phyloP scores from a whole-genome alignment of 2,888 invertebrate genomes.

The Aleiodes alternator region DNA sequence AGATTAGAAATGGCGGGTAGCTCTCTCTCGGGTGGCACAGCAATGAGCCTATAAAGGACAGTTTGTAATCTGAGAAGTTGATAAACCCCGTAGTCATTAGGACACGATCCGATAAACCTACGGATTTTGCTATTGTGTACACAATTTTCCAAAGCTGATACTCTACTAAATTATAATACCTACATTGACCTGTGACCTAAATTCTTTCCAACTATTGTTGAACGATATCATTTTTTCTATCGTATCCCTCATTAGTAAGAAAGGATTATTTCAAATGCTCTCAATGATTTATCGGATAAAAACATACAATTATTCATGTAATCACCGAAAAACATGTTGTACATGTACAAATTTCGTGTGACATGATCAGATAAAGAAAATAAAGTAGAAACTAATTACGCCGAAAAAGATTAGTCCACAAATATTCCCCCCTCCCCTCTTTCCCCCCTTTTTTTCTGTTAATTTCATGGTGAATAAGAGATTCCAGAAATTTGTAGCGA shows the following conservation, averaged over 20 bases:
- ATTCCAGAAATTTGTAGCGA: slow-evolving; percentile 21
- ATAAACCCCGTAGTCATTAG: slow-evolving; percentile 24
- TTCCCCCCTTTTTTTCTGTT: background rate
- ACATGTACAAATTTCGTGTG: background rate
- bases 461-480: slow-evolving; percentile 26
- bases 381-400: slow-evolving; percentile 9
- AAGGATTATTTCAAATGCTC: too few species aligned
- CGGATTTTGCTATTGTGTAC: background rate
- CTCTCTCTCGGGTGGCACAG: background rate
- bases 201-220: too few species aligned
- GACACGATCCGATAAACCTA: slow-evolving; percentile 17
- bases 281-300: too few species aligned
- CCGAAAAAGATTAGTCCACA: background rate
- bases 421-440: background rate
- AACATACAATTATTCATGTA: too few species aligned
- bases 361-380: background rate
- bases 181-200: too few species aligned
- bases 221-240: too few species aligned
- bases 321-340: background rate
- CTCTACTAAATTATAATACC: too few species aligned
- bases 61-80: slow-evolving; percentile 27
- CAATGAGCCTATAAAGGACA: slow-evolving; percentile 1
- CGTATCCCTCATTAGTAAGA: too few species aligned
- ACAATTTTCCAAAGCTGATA: background rate
- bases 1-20: slow-evolving; percentile 10